Base-by-base conservation (phyloP, 1,140 invertebrate species). In the Rhagoletis pomonella region DNA sequence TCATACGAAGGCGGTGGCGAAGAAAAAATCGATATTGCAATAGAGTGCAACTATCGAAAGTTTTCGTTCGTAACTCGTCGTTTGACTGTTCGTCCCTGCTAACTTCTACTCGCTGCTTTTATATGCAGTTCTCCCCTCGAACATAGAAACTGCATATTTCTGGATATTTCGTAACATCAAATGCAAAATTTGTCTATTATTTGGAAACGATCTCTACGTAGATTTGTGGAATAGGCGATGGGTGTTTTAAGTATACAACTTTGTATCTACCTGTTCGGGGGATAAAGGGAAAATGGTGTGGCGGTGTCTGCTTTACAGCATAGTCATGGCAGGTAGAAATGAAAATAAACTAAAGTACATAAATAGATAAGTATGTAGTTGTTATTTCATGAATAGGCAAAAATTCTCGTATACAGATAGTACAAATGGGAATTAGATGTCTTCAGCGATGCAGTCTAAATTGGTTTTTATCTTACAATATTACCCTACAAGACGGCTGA, bases 131-230 rank as follows among this genome's bases (percentile, higher is more conserved):
- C 19, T 81, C 19, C 44, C 67, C 69, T n/a, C 17, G n/a, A 19
- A 2, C 14, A 14, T 39, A n/a, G 3, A 44, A 73, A 42, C 2
- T 42, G 10, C 67, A 47, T 81, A 47, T 81, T 81, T 81, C 73
- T 81, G 47, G 73, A 81, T 81, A 81, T 81, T 81, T 81, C 73
- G 73, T 58, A 81, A 81, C 42, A 47, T n/a, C n/a, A 81, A 73
- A 55, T 77, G 69, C 44, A 50, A 55, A 62, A 19, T 77, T 77
- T 10, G 29, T 42, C 42, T 69, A 14, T 81, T 81, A 55, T 81
- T 81, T 58, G n/a, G 17, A 81, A 81, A 81, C 7, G 1, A 55
- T 29, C 9, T 62, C 17, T 9, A n/a, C 47, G 47, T 81, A 81
- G 44, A 47, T 81, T 47, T 58, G 47, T 47, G 10, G 47, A 44